Conservation (phyloP, 2,797 vertebrate genomes). For the Sebastes melanostomus region DNA sequence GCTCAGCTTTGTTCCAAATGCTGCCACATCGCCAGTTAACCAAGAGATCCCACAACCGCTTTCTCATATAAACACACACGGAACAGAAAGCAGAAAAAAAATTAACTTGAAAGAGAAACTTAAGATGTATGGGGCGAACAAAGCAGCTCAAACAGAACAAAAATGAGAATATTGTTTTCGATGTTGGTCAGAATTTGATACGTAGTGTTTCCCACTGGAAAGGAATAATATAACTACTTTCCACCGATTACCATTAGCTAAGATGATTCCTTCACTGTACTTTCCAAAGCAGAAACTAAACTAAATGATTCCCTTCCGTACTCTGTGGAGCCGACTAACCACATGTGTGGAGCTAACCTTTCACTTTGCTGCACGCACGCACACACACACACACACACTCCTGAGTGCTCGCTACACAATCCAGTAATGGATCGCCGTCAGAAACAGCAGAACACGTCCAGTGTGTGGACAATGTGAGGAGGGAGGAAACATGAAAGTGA, state of each 20-base stretch:
- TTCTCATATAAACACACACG: background rate
- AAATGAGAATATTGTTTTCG: background rate
- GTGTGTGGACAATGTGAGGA: conserved; percentile 5
- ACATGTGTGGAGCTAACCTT: conserved; percentile 18
- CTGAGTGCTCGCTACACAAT: background rate
- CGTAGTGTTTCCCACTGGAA: background rate
- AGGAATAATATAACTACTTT: conserved; percentile 12
- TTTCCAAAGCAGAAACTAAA: conserved; percentile 29
- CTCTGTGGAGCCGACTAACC: conserved; percentile 6
- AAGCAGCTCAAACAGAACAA: conserved; percentile 1
- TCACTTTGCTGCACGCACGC: background rate
- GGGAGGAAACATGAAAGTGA: background rate
- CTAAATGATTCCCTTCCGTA: background rate
- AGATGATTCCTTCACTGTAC: conserved; percentile 13
- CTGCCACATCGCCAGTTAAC: conserved; percentile 1
- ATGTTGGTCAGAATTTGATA: conserved; percentile 19
- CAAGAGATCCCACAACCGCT: background rate
- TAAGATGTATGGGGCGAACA: background rate
- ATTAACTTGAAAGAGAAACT: background rate
- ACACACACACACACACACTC: background rate
- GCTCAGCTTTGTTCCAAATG: conserved; percentile 12
- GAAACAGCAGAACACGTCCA: background rate
- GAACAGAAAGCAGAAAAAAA: background rate
- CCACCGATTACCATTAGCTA: conserved; percentile 1
- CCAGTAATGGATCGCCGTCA: conserved; percentile 17